Base-by-base conservation (phyloP, 1,140 invertebrate species). In the Cecropterus lyciades region DNA sequence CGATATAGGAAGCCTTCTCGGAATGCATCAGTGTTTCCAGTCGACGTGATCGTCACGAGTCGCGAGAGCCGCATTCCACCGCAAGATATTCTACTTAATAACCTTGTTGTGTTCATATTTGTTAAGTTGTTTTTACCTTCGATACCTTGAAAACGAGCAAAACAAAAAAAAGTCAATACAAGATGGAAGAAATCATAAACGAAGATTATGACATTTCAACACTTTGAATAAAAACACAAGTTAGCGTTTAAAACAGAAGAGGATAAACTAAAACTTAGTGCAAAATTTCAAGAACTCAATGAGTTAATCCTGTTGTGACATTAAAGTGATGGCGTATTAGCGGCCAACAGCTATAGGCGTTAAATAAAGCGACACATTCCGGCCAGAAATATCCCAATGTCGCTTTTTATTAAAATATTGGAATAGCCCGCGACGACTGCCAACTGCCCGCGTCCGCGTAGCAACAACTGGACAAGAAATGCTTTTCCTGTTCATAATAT, bases 361-460 rank as follows among this genome's bases (percentile, higher is more conserved):
- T 62, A 51, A 62, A 56, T 62, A 62, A 62, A 48, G 43, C 45
- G 57, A 17, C 30, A 16, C 57, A 48, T 60, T 60, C 57, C 57
- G 24, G 37, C 20, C 57, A 13, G 27, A 49, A 60, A 60, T 60
- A 49, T 14, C n/a, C 57, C 57, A 60, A 60, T 49, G 43, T 46
- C 57, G 57, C 14, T 60, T 60, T 60, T 60, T 60, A 60, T 60
- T 60, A 60, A 46, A 60, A 60, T 46, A 48, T 60, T 46, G 57
- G 49, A 60, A 60, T 60, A 60, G 27, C 45, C 27, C 57, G 15
- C 57, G 57, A 17, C 45, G 24, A 49, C 27, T 60, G 56, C 56
- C 56, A 48, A 60, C 43, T n/a, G 43, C 16, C 24, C 42, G 56
- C 56, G 40, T 43, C 56, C 40, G 56, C 53, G 9, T 55, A 10